phyloP scores from a whole-genome alignment of 64 coral and sea anemone genomes.

The Montipora capricornis region DNA sequence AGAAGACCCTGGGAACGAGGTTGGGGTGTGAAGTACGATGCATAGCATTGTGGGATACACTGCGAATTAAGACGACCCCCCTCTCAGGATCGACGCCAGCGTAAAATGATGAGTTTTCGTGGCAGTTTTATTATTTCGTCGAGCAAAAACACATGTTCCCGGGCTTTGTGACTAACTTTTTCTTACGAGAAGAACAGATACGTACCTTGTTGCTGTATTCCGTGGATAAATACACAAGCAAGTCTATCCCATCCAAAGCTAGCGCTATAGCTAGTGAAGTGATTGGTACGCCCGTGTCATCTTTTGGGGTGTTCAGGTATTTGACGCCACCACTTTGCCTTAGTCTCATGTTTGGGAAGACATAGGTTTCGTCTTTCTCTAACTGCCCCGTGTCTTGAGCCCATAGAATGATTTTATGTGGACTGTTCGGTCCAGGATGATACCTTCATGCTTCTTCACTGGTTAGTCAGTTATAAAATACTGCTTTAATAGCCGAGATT shows the following conservation, averaged over 20 bases:
- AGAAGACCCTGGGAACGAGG: too few species aligned
- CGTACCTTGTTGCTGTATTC: conserved; percentile 40
- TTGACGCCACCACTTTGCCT: conserved; percentile 54
- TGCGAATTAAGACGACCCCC: too few species aligned
- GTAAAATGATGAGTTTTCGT: too few species aligned
- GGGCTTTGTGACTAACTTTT: conserved; percentile 12
- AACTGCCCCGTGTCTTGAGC: conserved; percentile 22
- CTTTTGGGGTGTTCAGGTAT: conserved; percentile 44
- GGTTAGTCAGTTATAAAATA: too few species aligned
- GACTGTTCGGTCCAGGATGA: conserved; percentile 6
- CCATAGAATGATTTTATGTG: conserved; percentile 46
- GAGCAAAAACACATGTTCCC: too few species aligned
- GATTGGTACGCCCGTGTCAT: not conserved
- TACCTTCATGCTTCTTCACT: too few species aligned
- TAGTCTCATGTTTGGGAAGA: conserved; percentile 46
- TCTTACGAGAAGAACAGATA: not conserved
- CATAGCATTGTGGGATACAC: too few species aligned
- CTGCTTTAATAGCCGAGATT: too few species aligned
- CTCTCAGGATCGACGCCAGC: too few species aligned
- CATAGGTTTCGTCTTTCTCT: conserved; percentile 33
- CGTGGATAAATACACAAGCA: conserved; percentile 30
- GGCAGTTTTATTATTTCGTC: too few species aligned
- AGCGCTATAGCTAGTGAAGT: conserved; percentile 14
- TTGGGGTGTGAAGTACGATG: too few species aligned
- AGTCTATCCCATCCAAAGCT: conserved; percentile 29